Evolutionary conservation across 2,888 invertebrate species (phyloP), one percentile per base, ranked within the genome.

Genomic region (Callyntrura sp.): DNA sequence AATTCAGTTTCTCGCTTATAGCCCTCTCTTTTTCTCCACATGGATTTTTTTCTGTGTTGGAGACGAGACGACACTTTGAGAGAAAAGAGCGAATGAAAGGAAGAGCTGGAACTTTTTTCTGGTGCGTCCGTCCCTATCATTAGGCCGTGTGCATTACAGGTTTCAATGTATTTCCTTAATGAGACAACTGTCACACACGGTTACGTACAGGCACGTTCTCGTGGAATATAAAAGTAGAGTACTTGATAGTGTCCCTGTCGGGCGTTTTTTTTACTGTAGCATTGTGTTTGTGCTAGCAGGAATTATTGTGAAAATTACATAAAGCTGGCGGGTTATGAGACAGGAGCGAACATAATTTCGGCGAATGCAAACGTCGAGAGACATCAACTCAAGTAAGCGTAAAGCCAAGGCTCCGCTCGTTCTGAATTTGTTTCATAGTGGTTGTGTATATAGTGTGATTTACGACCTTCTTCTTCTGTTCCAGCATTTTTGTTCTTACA

Each of bases 391-490:
- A 8, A 51, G 2, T 51, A 14, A 1, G 2, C 51, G 12, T 51
- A 20, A 62, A 12, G n/a, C 17, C 25, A 3, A 12, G 2, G 17
- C 25, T 62, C 17, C 0, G 17, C 25, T 62, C 17, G 62, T 20
- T 62, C 17, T n/a, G 17, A 62, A 11, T 62, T 17, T 62, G n/a
- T 12, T 4, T 9, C 17, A n/a, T 23, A 9, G 8, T 14, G 17
- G 17, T 2, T 20, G 60, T 60, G 14, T 17, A 6, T 55, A n/a
- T 25, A 23, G 20, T 55, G 70, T 90, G 89, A 85, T 90, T 90
- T 85, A 85, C 73, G 89, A 85, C 68, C 65, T 79, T 78, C 57
- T 35, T 81, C 73, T n/a, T n/a, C n/a, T n/a, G n/a, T n/a, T n/a
- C n/a, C n/a, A n/a, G n/a, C n/a, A n/a, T n/a, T n/a, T n/a, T n/a